Evolutionary conservation across 2,888 invertebrate genomes (phyloP), one percentile per base, ranked within the genome.

Genomic region (Cataglyphis livida): DNA sequence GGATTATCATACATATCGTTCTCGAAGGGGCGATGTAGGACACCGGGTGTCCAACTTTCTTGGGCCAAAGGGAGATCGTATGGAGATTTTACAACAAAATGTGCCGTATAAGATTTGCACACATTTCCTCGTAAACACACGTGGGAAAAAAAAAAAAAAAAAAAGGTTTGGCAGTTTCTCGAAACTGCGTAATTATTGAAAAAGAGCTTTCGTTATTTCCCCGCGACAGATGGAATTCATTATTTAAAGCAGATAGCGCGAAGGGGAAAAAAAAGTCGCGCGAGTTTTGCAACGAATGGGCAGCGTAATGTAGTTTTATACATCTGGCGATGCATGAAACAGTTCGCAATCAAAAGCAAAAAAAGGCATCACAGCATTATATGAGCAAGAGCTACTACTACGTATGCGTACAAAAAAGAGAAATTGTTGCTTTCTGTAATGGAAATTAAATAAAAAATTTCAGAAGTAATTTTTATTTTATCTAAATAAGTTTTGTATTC

Each of bases 1-100:
- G 12, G 18, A 79, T 79, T 79, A 71, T 25, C 78, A 79, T 79
- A 79, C 35, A 79, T 79, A 79, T 79, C 78, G 71, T 44, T 25
- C 71, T 12, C 78, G 71, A 5, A 32, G 78, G 71, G 12, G 18
- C 71, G 71, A 71, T 79, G 59, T 35, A 44, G 59, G 71, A 35
- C 78, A 79, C 61, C 78, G 44, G 54, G 44, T 71, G 78, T 61
- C 71, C 71, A 44, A 79, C 35, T 70, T 44, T 5, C 35, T 21
- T 9, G 25, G 4, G 44, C 41, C 25, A n/a, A 51, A 61, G 25
- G 9, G 25, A 6, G 59, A 5, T 71, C 59, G 48, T 79, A 79
- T 70, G 71, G 44, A 79, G 18, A 79, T 70, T 79, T 71, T 71
- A 70, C 78, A 61, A n/a, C 32, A 0, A 57, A 28, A 28, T 35